These are phyloP conservation scores for Tragelaphus imberbis DNA, from an alignment of 2,113 vertebrate species.

Conservation along the genomic window DNA sequence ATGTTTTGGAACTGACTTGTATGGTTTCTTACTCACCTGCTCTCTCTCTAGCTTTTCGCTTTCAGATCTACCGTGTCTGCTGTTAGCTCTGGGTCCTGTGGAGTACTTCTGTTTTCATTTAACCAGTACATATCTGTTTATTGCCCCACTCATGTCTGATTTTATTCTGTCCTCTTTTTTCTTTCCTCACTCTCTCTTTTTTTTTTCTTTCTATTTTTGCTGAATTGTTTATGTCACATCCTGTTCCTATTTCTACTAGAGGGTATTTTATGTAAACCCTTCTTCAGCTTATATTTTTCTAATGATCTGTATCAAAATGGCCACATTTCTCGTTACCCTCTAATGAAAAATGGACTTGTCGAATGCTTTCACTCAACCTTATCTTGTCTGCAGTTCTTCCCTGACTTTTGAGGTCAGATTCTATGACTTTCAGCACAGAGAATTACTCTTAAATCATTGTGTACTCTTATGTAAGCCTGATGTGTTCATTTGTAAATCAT, in stretches of 20 bases:
- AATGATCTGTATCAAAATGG: background rate
- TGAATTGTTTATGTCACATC: background rate
- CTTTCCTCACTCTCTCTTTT: background rate
- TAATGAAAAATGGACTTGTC: background rate
- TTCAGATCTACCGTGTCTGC: background rate
- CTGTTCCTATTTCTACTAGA: background rate
- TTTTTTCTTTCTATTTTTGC: background rate
- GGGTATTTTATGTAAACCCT: background rate
- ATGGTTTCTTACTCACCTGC: background rate
- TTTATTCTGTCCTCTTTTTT: background rate
- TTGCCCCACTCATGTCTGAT: background rate
- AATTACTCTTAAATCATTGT: background rate
- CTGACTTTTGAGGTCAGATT: background rate
- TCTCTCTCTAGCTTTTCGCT: background rate
- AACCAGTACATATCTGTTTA: background rate
- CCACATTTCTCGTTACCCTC: background rate
- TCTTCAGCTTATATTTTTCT: background rate
- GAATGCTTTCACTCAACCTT: background rate
- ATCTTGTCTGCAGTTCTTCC: background rate
- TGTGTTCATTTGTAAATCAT: background rate
- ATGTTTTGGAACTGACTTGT: background rate
- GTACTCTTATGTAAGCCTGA: background rate
- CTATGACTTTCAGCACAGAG: background rate
- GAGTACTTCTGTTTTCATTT: background rate
- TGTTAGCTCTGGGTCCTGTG: background rate